A percentile compares a stretch with the other conserved stretches of the same genome.
Evolutionary conservation across 2,888 invertebrate genomes (phyloP).

Genomic region (Apodemia mormo): DNA sequence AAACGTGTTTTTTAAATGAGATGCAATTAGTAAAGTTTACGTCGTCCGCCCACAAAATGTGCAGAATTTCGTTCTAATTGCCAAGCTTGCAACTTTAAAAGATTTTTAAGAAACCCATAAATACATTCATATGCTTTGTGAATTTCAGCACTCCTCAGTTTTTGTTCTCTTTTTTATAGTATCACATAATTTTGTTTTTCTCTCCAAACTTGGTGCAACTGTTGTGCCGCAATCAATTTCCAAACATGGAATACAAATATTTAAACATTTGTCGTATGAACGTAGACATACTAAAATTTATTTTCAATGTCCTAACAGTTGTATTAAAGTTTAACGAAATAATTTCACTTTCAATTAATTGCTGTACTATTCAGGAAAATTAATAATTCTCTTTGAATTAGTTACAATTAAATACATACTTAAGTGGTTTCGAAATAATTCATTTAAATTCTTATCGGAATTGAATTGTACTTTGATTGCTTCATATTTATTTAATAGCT

Average conservation of each 20-base stretch:
- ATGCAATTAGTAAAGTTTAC: conserved; percentile 43
- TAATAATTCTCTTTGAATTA: conserved; percentile 9
- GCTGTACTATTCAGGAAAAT: background rate
- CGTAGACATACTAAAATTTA: conserved; percentile 31
- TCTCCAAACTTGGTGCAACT: background rate
- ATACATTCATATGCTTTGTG: background rate
- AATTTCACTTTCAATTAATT: conserved; percentile 2
- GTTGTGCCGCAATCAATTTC: conserved; percentile 43
- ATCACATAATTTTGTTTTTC: background rate
- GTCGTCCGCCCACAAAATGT: conserved; percentile 40
- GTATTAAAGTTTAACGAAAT: conserved; percentile 5
- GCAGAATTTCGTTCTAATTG: conserved; percentile 39
- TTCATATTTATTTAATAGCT: no score
- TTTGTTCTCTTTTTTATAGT: background rate
- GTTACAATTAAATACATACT: background rate
- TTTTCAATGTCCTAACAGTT: conserved; percentile 29
- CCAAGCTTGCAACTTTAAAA: conserved; percentile 27
- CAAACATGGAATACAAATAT: conserved; percentile 44
- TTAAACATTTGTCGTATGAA: conserved; percentile 37
- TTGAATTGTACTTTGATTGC: background rate
- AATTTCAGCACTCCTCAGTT: background rate
- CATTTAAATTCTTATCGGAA: background rate
- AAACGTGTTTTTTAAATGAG: conserved; percentile 42
- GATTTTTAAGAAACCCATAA: background rate
- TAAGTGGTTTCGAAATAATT: background rate